Evolutionary conservation across 1,140 invertebrate species (phyloP), one percentile per base, ranked within the genome.

Genomic region (Tetranychus cinnabarinus): DNA sequence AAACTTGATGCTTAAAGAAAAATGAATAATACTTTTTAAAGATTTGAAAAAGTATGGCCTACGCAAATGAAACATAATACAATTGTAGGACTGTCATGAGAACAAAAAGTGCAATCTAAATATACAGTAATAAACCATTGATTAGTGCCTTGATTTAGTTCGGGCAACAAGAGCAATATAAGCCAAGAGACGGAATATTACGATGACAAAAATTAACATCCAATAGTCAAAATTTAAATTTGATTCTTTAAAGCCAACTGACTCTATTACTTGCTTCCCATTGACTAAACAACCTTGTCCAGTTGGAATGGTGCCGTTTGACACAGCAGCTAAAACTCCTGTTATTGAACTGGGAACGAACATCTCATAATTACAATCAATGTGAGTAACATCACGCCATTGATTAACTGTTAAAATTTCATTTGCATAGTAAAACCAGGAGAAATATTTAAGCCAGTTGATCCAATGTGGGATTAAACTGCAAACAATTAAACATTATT

Each of bases 361-460:
- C 0, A 23, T 0, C 0, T 23, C 23, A 47, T n/a, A n/a, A 52
- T 52, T 7, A 57, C 37, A 42, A 3, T 2, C 12, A 5, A 45
- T 82, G 82, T 70, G 85, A 86, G 8, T 76, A 76, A 90, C 76
- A 13, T 81, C 78, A 0, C 77, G 71, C 91, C 90, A 96, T 70
- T 97, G 88, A 74, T 92, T 95, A 57, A 96, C 83, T n/a, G 86
- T 75, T 1, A 96, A 73, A 0, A 88, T 85, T 74, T 95, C 90
- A 73, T 89, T 91, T 48, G 84, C 86, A 71, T 92, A 96, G 55
- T 83, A 80, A 73, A 96, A 93, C 88, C 91, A 96, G 0, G 89
- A 95, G 23, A 96, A 71, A 72, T 90, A 88, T 13, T 87, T 86
- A 60, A 96, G 73, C 88, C 90, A 95, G 59, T 81, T 77, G 59